A percentile compares a stretch with the other conserved stretches of the same genome.
These are phyloP conservation scores for Scaptomyza cyrtandrae DNA, from an alignment of 2,888 invertebrate genomes.

Conservation along the genomic window DNA sequence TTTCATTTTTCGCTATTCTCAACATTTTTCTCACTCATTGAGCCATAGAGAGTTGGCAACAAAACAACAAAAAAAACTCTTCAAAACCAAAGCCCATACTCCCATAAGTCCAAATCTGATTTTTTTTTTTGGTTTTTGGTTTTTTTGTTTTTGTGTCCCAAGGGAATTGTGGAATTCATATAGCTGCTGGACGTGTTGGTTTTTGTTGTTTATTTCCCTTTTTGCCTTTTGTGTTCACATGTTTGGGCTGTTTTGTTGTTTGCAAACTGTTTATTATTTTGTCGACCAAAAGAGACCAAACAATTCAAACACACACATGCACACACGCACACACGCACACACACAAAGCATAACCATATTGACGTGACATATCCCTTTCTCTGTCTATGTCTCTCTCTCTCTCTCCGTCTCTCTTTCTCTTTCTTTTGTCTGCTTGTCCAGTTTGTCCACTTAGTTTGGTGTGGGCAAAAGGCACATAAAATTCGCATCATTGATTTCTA, in stretches of 20 bases:
- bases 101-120: background rate
- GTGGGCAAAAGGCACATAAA: conserved; percentile 56
- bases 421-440: background rate
- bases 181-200: conserved; percentile 33
- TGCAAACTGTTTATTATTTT: conserved; percentile 65
- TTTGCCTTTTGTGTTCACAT: conserved; percentile 52
- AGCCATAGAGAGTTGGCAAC: conserved; percentile 57
- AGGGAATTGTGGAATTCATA: conserved; percentile 36
- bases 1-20: background rate
- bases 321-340: conserved; percentile 29
- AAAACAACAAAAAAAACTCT: background rate
- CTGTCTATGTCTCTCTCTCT: background rate
- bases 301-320: conserved; percentile 31
- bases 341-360: conserved; percentile 58
- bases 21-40: conserved; percentile 67
- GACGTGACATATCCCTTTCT: conserved; percentile 42
- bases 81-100: background rate
- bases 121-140: background rate
- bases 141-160: conserved; percentile 26
- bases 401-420: background rate
- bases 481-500: conserved; percentile 73
- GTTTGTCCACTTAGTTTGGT: conserved; percentile 41
- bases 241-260: conserved; percentile 31
- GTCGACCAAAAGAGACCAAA: conserved; percentile 47
- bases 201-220: conserved; percentile 1